phyloP scores from a whole-genome alignment of 1,140 invertebrate species.

The Habropoda laboriosa region DNA sequence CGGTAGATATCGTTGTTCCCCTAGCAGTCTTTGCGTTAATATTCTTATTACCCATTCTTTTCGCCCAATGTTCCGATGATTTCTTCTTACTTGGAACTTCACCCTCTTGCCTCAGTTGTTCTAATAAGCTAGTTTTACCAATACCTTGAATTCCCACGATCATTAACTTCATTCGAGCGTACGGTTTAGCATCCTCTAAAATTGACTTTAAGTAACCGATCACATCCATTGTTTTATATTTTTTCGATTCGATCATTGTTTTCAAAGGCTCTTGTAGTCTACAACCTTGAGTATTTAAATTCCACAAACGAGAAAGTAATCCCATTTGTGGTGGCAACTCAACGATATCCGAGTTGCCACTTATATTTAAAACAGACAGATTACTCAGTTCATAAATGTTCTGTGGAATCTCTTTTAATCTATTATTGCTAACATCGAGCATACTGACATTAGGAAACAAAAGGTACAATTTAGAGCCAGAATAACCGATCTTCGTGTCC shows the following conservation, averaged over 20 bases:
- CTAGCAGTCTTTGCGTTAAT: constrained; percentile 88
- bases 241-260: constrained; percentile 95
- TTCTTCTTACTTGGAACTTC: constrained; percentile 88
- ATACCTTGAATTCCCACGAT: constrained; percentile 97
- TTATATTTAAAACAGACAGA: constrained; percentile 96
- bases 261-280: constrained; percentile 93
- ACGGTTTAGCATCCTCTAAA: constrained; percentile 94
- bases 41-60: constrained; percentile 95
- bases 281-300: constrained; percentile 96
- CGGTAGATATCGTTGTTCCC: constrained; percentile 94
- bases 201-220: constrained; percentile 96
- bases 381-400: constrained; percentile 93
- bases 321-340: constrained; percentile 98
- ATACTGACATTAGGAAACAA: constrained; percentile 97
- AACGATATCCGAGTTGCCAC: constrained; percentile 92
- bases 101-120: constrained; percentile 93
- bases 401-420: constrained; percentile 89
- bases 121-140: constrained; percentile 91
- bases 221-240: constrained; percentile 98
- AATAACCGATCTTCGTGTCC: constrained; percentile 67
- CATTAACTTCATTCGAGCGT: constrained; percentile 98
- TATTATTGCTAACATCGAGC: constrained; percentile 96
- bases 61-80: constrained; percentile 94
- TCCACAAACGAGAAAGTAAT: constrained; percentile 95
- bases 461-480: constrained; percentile 81